Conservation (phyloP, 2,797 vertebrate genomes). For the Microctenopoma lineatum region DNA sequence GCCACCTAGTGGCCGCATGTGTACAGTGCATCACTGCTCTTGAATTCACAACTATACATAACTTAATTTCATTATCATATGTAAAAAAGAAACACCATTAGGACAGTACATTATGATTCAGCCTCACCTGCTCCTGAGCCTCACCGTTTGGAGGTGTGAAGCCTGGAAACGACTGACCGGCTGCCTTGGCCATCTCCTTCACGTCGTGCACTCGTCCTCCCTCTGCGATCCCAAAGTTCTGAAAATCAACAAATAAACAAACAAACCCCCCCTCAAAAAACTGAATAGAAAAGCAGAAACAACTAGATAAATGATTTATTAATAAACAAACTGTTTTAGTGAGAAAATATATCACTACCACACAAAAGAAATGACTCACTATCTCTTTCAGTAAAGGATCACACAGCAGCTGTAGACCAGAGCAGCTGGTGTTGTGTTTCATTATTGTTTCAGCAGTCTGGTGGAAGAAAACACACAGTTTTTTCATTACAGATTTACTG, state of each 20-base stretch:
- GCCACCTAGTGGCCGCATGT: constrained; percentile 48
- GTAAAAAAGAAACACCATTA: no score
- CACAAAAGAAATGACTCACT: constrained; percentile 74
- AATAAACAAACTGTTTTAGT: not conserved
- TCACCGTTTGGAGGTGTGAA: constrained; percentile 92
- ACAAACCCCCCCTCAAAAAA: no score
- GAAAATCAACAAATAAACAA: constrained; percentile 19
- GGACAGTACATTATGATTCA: not conserved
- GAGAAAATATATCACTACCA: constrained; percentile 1
- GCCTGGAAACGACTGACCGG: constrained; percentile 83
- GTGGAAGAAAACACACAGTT: constrained; percentile 41
- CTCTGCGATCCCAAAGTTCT: constrained; percentile 92
- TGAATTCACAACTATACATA: not conserved
- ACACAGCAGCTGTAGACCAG: constrained; percentile 77
- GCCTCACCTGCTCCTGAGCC: constrained; percentile 88
- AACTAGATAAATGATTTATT: not conserved
- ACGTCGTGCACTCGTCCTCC: constrained; percentile 84
- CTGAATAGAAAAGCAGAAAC: no score
- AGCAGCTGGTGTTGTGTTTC: constrained; percentile 85
- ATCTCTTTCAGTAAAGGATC: constrained; percentile 90
- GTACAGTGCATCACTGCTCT: not conserved
- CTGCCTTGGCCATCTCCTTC: constrained; percentile 88
- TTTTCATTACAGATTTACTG: not conserved
- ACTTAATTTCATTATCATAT: no score
- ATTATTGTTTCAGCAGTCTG: constrained; percentile 90